These are phyloP conservation scores for Meloe dianella DNA, from an alignment of 2,888 invertebrate genomes.

Conservation along the genomic window DNA sequence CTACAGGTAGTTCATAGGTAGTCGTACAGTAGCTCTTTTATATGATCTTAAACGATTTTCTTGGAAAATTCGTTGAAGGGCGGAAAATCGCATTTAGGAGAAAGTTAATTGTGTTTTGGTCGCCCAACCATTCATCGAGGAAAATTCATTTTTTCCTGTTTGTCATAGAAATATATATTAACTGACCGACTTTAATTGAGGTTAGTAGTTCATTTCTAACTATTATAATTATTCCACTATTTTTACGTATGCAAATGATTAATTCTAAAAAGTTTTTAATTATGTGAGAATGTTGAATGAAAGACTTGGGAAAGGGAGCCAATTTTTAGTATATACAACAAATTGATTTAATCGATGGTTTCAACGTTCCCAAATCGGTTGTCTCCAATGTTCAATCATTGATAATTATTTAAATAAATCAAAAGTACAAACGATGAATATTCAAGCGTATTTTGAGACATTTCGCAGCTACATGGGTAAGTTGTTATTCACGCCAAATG, in stretches of 20 bases:
- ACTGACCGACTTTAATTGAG: background rate
- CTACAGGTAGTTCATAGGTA: background rate
- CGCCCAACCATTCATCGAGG: no score
- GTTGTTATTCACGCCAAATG: background rate
- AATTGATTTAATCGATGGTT: background rate
- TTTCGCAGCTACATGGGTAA: background rate
- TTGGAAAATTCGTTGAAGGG: background rate
- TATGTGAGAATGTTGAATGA: background rate
- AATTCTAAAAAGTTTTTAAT: background rate
- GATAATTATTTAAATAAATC: no score
- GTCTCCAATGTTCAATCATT: no score
- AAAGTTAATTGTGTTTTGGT: background rate
- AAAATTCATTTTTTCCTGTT: no score
- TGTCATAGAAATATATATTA: background rate
- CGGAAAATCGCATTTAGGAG: background rate
- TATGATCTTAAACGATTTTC: background rate
- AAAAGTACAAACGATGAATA: background rate
- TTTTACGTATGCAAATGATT: background rate
- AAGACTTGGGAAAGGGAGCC: background rate
- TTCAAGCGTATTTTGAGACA: background rate
- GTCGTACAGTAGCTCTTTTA: background rate
- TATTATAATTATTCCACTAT: background rate
- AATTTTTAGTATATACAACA: background rate
- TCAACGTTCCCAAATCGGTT: background rate
- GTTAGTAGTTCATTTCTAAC: slow-evolving; percentile 5